Evolutionary conservation across 2,888 invertebrate genomes (phyloP).

Genomic region (Apodemia hepburni): DNA sequence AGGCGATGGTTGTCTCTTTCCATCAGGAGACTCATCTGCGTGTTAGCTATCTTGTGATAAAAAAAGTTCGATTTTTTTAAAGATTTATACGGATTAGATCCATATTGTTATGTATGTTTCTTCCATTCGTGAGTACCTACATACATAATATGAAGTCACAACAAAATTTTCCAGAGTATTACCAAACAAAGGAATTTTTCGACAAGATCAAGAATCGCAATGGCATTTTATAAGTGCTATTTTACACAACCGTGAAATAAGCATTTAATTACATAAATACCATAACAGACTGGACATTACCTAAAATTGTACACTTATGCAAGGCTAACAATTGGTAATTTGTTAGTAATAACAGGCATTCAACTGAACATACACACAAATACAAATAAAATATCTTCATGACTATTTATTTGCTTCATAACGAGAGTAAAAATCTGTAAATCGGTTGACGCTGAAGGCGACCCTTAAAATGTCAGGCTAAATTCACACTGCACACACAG

Average conservation of each 20-base stretch:
- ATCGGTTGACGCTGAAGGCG: too few species aligned
- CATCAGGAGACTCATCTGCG: too few species aligned
- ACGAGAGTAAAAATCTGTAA: too few species aligned
- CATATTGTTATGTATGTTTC: too few species aligned
- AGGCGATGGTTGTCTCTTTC: too few species aligned
- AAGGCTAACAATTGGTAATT: not conserved
- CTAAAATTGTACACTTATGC: not conserved
- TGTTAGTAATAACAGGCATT: not conserved
- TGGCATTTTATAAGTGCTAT: not conserved
- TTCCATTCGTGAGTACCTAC: too few species aligned
- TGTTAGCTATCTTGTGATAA: too few species aligned
- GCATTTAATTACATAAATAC: constrained; percentile 1
- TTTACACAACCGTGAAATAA: constrained; percentile 1
- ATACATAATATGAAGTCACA: not conserved
- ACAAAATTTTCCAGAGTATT: not conserved
- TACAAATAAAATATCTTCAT: not conserved
- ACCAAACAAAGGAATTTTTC: not conserved
- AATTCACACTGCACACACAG: too few species aligned
- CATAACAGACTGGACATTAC: constrained; percentile 6
- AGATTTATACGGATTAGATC: too few species aligned
- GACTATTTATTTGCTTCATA: too few species aligned
- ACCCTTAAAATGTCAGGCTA: too few species aligned
- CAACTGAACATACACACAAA: not conserved
- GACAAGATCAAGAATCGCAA: not conserved
- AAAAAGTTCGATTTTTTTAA: too few species aligned